phyloP scores from a whole-genome alignment of 2,113 vertebrate genomes.

The Andinoacara biseriatus region DNA sequence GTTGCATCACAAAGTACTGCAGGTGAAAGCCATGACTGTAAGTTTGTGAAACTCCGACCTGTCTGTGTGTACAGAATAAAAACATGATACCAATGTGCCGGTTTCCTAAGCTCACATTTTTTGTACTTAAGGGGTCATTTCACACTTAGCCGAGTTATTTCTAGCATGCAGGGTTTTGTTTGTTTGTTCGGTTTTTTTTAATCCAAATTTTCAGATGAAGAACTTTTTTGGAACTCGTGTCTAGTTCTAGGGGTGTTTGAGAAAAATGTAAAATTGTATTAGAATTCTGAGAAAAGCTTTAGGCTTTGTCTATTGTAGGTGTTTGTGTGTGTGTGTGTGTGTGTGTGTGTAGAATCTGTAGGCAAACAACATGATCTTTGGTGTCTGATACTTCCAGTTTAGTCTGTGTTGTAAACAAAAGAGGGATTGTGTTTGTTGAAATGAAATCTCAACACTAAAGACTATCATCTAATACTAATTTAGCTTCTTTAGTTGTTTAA shows the following conservation, averaged over 20 bases:
- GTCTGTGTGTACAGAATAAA: conserved; percentile 26
- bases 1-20: conserved; percentile 31
- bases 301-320: too few species aligned
- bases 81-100: not conserved
- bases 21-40: conserved; percentile 10
- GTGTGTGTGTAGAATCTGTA: too few species aligned
- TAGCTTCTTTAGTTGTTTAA: too few species aligned
- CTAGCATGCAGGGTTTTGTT: not conserved
- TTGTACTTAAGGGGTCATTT: not conserved
- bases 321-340: too few species aligned
- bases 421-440: not conserved
- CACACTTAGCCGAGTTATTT: not conserved
- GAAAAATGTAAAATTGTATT: too few species aligned
- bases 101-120: not conserved
- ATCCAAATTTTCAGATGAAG: not conserved
- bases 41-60: conserved; percentile 4
- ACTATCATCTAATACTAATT: not conserved
- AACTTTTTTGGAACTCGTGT: too few species aligned
- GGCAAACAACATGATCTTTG: not conserved
- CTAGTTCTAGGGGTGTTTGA: too few species aligned
- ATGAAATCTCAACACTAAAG: not conserved
- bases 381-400: not conserved
- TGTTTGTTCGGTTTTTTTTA: not conserved
- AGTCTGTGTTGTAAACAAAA: not conserved
- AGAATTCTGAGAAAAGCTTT: too few species aligned